Evolutionary conservation across 2,797 vertebrate genomes (phyloP).

Genomic region (Parotocinclus haroldoi): DNA sequence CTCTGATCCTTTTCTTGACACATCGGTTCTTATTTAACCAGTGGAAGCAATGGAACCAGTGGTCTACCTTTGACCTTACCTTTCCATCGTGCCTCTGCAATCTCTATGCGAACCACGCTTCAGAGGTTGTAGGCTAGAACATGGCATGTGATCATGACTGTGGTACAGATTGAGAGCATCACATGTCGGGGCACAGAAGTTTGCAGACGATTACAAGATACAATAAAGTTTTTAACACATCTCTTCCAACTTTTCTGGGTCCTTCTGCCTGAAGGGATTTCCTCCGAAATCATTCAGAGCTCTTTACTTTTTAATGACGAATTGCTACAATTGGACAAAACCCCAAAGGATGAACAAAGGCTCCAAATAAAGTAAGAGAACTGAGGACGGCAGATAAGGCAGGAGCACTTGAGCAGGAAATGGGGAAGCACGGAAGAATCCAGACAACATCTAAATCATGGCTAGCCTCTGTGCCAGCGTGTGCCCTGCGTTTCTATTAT

Average conservation of each 20-base stretch:
- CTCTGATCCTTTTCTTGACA: constrained; percentile 60
- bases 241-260: too few species aligned
- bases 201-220: constrained; percentile 28
- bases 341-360: constrained; percentile 39
- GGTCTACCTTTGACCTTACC: constrained; percentile 59
- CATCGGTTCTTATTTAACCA: constrained; percentile 64
- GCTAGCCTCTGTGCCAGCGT: constrained; percentile 27
- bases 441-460: constrained; percentile 49
- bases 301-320: constrained; percentile 33
- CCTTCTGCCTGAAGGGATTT: neutral
- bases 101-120: constrained; percentile 75
- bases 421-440: constrained; percentile 20
- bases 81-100: constrained; percentile 48
- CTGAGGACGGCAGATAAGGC: constrained; percentile 46
- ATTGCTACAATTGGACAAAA: constrained; percentile 28
- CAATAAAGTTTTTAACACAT: neutral
- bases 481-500: constrained; percentile 44
- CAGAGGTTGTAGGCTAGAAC: constrained; percentile 60
- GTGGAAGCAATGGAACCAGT: constrained; percentile 50
- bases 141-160: constrained; percentile 58
- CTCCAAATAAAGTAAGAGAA: constrained; percentile 36
- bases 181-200: constrained; percentile 42
- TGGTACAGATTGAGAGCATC: constrained; percentile 38
- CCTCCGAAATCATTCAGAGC: constrained; percentile 15
- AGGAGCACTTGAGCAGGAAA: constrained; percentile 33